phyloP scores from a whole-genome alignment of 2,888 invertebrate species.

The Diplazon laetatorius region DNA sequence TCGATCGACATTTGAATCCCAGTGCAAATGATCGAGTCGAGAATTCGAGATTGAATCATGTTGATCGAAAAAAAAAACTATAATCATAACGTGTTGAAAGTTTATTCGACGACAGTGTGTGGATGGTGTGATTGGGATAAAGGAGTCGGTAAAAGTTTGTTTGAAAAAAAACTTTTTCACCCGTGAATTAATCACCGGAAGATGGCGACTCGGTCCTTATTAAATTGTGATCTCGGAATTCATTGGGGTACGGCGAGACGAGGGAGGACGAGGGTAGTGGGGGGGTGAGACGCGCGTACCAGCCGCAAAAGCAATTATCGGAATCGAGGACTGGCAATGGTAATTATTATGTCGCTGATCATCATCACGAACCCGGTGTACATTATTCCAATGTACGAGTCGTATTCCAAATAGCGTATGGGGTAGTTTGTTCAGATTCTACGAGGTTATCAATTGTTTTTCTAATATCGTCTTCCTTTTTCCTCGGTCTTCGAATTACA shows the following conservation, averaged over 20 bases:
- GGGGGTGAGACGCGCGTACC: constrained; percentile 40
- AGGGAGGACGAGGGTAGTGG: background rate
- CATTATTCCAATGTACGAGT: constrained; percentile 32
- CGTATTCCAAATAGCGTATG: constrained; percentile 45
- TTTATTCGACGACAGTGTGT: too few relatives aligned
- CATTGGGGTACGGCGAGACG: constrained; percentile 56
- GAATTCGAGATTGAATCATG: too few relatives aligned
- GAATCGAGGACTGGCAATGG: constrained; percentile 62
- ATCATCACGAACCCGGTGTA: constrained; percentile 57
- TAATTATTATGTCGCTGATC: constrained; percentile 69
- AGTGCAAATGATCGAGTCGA: too few relatives aligned
- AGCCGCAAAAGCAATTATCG: constrained; percentile 69
- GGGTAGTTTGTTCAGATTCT: background rate
- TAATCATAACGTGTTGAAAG: too few relatives aligned
- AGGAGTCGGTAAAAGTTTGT: constrained; percentile 78
- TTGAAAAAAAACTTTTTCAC: constrained; percentile 79
- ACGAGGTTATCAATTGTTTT: background rate
- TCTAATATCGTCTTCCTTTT: background rate
- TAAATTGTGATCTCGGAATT: constrained; percentile 75
- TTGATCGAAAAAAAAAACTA: too few relatives aligned
- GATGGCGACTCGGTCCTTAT: constrained; percentile 80
- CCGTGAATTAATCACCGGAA: constrained; percentile 80
- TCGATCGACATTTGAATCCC: too few relatives aligned
- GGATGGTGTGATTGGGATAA: constrained; percentile 66
- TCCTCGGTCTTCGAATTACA: background rate